Evolutionary conservation across 2,797 vertebrate genomes (phyloP).

Genomic region (Bryconaethiops microstoma): DNA sequence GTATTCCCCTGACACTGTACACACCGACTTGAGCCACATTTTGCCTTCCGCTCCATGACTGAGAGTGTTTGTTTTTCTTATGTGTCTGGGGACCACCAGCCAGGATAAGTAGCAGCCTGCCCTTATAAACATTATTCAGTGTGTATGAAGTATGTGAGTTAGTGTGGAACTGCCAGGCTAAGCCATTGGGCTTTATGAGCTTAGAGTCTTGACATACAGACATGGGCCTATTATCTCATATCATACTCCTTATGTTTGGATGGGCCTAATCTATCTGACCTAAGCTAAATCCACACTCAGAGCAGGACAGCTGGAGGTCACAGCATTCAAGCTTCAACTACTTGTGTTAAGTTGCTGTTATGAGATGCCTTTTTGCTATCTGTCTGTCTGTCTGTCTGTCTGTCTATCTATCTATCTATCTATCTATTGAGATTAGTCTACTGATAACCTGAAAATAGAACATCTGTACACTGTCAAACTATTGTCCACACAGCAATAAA

Average conservation of each 20-base stretch:
- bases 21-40: slow-evolving; percentile 33
- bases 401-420: background rate
- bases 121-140: slow-evolving; percentile 11
- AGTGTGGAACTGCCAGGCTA: slow-evolving; percentile 7
- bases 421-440: background rate
- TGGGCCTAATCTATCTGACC: slow-evolving; percentile 10
- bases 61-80: slow-evolving; percentile 51
- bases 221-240: slow-evolving; percentile 9
- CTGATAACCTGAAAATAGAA: background rate
- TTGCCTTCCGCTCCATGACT: slow-evolving; percentile 40
- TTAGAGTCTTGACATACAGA: slow-evolving; percentile 21
- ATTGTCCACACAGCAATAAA: background rate
- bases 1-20: slow-evolving; percentile 46
- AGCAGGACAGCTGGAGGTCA: slow-evolving; percentile 13
- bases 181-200: slow-evolving; percentile 12
- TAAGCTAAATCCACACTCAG: slow-evolving; percentile 24
- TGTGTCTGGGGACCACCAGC: slow-evolving; percentile 37
- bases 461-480: background rate
- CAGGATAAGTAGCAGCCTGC: slow-evolving; percentile 2
- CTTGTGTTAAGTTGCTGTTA: background rate
- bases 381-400: background rate
- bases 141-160: slow-evolving; percentile 13
- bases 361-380: background rate
- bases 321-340: background rate
- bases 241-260: slow-evolving; percentile 12